Evolutionary conservation across 2,888 invertebrate genomes (phyloP).

Genomic region (Pammene aurita): DNA sequence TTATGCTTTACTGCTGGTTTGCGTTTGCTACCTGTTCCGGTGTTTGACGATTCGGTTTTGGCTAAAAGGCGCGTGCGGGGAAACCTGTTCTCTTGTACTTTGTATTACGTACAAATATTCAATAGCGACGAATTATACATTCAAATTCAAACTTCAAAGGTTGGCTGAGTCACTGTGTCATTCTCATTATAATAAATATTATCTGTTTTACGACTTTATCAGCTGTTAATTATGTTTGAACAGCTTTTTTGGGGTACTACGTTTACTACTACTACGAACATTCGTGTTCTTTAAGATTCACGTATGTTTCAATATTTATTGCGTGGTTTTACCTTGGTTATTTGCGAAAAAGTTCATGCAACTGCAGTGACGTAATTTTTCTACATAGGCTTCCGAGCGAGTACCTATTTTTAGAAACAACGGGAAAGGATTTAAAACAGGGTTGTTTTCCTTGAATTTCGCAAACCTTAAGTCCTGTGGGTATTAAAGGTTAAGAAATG

Average conservation of each 20-base stretch:
- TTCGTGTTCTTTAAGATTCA: conserved; percentile 6
- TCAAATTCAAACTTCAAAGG: conserved; percentile 12
- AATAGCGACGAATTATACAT: conserved; percentile 22
- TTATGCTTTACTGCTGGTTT: conserved; percentile 69
- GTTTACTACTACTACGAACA: conserved; percentile 12
- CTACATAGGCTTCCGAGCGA: not conserved
- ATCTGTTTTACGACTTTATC: conserved; percentile 22
- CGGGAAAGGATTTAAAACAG: conserved; percentile 5
- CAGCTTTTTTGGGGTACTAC: conserved; percentile 19
- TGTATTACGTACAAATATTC: conserved; percentile 19
- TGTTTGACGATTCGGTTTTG: conserved; percentile 28
- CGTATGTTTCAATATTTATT: conserved; percentile 23
- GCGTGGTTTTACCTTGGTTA: conserved; percentile 32
- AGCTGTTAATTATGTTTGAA: conserved; percentile 30
- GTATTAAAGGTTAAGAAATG: conserved; percentile 6
- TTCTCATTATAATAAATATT: conserved; percentile 20
- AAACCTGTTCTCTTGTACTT: conserved; percentile 19
- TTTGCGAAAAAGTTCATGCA: conserved; percentile 34
- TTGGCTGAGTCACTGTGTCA: conserved; percentile 11
- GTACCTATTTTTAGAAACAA: conserved; percentile 12
- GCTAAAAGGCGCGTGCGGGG: conserved; percentile 4
- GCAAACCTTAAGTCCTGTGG: not conserved
- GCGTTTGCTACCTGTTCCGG: conserved; percentile 56
- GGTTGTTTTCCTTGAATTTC: conserved; percentile 9
- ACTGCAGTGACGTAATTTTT: conserved; percentile 20